Percentiles rank a stretch among this genome's conserved stretches.
These are phyloP conservation scores for Acyrthosiphon pisum DNA, from an alignment of 1,140 invertebrate species.

Conservation along the genomic window DNA sequence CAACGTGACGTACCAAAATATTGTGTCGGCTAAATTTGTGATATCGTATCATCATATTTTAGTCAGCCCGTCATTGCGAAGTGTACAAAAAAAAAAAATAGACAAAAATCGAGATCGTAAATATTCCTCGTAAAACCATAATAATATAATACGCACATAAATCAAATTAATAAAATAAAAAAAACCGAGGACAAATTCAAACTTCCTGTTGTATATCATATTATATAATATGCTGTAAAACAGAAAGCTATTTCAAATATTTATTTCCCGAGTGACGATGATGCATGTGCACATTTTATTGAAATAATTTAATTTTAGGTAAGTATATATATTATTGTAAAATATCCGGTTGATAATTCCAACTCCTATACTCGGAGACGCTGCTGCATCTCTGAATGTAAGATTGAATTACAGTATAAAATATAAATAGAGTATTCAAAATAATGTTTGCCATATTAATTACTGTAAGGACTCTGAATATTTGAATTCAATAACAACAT, in stretches of 20 bases:
- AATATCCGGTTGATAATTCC: conserved; percentile 1
- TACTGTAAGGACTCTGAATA: not conserved
- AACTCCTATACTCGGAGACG: not conserved
- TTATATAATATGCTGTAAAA: not conserved
- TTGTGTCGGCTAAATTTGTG: not conserved
- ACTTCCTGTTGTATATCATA: conserved; percentile 28
- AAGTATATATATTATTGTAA: not conserved
- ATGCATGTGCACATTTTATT: conserved; percentile 12
- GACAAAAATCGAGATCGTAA: not conserved
- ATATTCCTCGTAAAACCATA: not conserved
- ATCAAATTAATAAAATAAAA: not conserved
- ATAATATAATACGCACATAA: not conserved
- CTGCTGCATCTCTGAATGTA: not conserved
- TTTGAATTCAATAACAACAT: not conserved
- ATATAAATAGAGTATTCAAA: not conserved
- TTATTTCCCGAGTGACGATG: not conserved
- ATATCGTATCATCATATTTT: not conserved
- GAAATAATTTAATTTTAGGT: not conserved
- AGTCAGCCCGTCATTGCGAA: not conserved
- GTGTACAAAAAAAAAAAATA: not conserved
- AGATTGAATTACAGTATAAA: not conserved
- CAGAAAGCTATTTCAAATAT: not conserved
- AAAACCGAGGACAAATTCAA: not conserved
- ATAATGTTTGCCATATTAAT: not conserved
- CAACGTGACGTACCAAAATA: not conserved